These are phyloP conservation scores for Lacerta viridis DNA, from an alignment of 2,797 vertebrate species.

Conservation along the genomic window DNA sequence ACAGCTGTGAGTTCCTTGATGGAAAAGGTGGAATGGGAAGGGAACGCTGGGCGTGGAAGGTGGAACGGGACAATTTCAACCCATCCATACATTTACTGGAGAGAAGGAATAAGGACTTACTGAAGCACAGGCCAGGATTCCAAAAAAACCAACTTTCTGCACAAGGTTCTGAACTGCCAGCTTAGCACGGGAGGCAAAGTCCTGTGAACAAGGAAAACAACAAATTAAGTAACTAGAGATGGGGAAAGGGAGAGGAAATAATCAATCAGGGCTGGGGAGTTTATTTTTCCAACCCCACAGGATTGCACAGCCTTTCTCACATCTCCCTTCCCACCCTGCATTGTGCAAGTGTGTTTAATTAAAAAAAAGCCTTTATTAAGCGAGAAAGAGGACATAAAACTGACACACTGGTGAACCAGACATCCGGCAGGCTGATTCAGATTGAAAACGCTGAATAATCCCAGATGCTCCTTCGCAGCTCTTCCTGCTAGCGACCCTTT, in stretches of 20 bases:
- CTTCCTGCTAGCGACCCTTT: background rate
- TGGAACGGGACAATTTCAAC: no score
- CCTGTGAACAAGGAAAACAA: constrained; percentile 76
- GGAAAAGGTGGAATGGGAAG: no score
- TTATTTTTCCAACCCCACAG: background rate
- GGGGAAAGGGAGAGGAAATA: background rate
- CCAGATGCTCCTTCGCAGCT: rapidly evolving
- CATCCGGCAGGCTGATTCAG: background rate
- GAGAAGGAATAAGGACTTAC: constrained; percentile 79
- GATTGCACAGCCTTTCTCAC: background rate
- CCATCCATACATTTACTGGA: background rate
- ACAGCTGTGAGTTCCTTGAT: background rate
- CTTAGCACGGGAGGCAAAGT: constrained; percentile 88
- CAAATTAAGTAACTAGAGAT: constrained; percentile 21
- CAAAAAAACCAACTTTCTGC: constrained; percentile 95
- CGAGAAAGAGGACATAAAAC: background rate
- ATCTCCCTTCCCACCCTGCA: background rate
- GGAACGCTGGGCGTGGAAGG: background rate
- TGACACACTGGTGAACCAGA: constrained; percentile 15
- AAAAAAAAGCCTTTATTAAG: background rate
- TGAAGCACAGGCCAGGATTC: constrained; percentile 95
- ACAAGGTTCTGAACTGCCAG: constrained; percentile 88
- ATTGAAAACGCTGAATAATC: constrained; percentile 1
- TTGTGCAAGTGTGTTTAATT: rapidly evolving
- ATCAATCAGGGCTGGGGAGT: background rate